phyloP scores from a whole-genome alignment of 2,113 vertebrate species.

The Corydoras sp. region DNA sequence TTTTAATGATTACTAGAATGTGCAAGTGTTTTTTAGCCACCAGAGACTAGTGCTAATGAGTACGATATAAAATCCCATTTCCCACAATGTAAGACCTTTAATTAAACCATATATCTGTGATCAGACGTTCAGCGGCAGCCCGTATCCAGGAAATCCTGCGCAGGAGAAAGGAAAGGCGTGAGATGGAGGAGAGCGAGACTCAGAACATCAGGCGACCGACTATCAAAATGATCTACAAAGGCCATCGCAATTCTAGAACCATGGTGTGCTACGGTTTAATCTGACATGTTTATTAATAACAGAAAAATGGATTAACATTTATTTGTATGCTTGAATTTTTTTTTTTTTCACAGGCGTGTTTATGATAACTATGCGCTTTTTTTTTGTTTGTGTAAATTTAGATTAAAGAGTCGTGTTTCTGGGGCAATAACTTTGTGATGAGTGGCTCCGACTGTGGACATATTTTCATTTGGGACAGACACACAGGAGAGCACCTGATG shows the following conservation, averaged over 20 bases:
- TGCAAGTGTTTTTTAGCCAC: too few relatives aligned
- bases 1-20: too few relatives aligned
- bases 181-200: conserved; percentile 94
- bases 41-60: too few relatives aligned
- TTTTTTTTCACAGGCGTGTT: too few relatives aligned
- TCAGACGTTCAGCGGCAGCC: conserved; percentile 88
- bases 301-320: too few relatives aligned
- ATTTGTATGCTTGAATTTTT: too few relatives aligned
- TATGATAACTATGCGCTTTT: background rate
- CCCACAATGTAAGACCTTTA: too few relatives aligned
- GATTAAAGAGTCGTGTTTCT: conserved; percentile 98
- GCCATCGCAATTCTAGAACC: conserved; percentile 95
- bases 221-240: conserved; percentile 95
- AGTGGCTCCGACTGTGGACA: conserved; percentile 97
- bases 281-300: too few relatives aligned
- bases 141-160: conserved; percentile 97
- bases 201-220: conserved; percentile 87
- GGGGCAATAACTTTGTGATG: conserved; percentile 98
- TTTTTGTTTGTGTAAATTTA: conserved; percentile 43
- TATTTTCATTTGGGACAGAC: conserved; percentile 97
- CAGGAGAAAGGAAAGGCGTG: conserved; percentile 90
- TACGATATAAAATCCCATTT: too few relatives aligned
- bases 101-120: background rate
- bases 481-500: conserved; percentile 92
- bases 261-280: conserved; percentile 71